A percentile compares a stretch with the other conserved stretches of the same genome.
Conservation (phyloP, 1,140 invertebrate species). For the Lanistes nyassanus region DNA sequence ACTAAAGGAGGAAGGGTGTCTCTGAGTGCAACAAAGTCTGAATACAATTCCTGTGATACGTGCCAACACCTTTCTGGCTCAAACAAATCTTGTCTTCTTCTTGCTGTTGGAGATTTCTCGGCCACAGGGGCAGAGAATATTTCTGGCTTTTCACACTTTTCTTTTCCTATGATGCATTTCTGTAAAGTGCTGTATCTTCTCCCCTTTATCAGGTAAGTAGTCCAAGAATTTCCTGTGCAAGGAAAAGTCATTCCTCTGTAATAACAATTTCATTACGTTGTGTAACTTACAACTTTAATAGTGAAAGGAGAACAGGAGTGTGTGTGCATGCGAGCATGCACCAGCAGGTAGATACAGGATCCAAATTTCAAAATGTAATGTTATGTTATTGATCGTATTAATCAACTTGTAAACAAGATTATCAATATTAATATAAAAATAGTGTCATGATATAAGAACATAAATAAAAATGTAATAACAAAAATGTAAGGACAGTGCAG, state of each 20-base stretch:
- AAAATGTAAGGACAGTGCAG: too few relatives aligned
- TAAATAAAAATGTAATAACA: too few relatives aligned
- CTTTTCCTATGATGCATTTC: slow-evolving; percentile 20
- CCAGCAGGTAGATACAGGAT: too few relatives aligned
- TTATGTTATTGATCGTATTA: too few relatives aligned
- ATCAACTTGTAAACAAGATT: too few relatives aligned
- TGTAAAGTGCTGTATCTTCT: slow-evolving; percentile 28
- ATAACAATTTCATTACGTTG: too few relatives aligned
- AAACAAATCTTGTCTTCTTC: background rate
- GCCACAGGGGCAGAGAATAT: background rate
- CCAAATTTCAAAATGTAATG: too few relatives aligned
- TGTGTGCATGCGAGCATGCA: too few relatives aligned
- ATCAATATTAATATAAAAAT: too few relatives aligned
- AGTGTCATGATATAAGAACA: too few relatives aligned
- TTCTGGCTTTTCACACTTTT: background rate
- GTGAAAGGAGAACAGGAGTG: too few relatives aligned
- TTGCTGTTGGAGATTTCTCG: background rate
- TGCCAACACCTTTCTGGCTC: background rate
- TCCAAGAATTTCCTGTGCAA: slow-evolving; percentile 29
- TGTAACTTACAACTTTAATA: too few relatives aligned
- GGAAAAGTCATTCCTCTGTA: background rate
- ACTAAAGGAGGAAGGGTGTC: background rate
- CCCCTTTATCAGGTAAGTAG: slow-evolving; percentile 34
- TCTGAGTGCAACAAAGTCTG: background rate
- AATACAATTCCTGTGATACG: background rate